These are phyloP conservation scores for Tachypleus tridentatus DNA, from an alignment of 1,140 invertebrate species.

Conservation along the genomic window DNA sequence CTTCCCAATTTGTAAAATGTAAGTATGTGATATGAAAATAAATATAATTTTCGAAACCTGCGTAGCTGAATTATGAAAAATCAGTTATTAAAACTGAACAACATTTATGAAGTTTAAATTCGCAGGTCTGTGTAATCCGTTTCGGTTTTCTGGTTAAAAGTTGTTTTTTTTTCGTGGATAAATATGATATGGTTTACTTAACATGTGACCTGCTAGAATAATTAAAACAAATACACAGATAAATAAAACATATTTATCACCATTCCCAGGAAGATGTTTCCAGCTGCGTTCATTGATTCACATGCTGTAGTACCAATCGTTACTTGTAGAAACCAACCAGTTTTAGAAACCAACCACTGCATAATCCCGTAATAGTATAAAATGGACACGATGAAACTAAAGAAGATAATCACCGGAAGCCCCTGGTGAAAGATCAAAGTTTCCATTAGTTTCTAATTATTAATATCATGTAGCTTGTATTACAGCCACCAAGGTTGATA, in stretches of 20 bases:
- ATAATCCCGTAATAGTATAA: slow-evolving; percentile 76
- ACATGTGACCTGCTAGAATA: background rate
- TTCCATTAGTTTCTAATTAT: too few species aligned
- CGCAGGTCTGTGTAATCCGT: too few species aligned
- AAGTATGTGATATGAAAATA: too few species aligned
- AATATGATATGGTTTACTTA: slow-evolving; percentile 23
- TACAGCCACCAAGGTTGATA: too few species aligned
- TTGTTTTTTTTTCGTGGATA: too few species aligned
- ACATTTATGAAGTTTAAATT: too few species aligned
- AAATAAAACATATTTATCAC: slow-evolving; percentile 33
- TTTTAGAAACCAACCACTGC: slow-evolving; percentile 70
- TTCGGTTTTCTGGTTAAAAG: too few species aligned
- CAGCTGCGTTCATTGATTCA: slow-evolving; percentile 80
- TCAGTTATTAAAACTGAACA: too few species aligned
- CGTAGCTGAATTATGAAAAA: too few species aligned
- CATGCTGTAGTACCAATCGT: slow-evolving; percentile 66
- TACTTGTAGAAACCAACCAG: slow-evolving; percentile 59
- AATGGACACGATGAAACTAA: slow-evolving; percentile 73
- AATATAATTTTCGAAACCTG: too few species aligned
- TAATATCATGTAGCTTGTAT: too few species aligned
- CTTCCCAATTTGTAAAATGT: too few species aligned
- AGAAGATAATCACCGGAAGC: slow-evolving; percentile 78
- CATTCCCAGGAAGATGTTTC: slow-evolving; percentile 82
- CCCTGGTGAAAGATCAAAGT: slow-evolving; percentile 38
- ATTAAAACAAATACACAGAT: background rate